Percentiles rank a stretch among this genome's conserved stretches.
phyloP scores from a whole-genome alignment of 2,113 vertebrate genomes.

The Corythornis vintsioides region DNA sequence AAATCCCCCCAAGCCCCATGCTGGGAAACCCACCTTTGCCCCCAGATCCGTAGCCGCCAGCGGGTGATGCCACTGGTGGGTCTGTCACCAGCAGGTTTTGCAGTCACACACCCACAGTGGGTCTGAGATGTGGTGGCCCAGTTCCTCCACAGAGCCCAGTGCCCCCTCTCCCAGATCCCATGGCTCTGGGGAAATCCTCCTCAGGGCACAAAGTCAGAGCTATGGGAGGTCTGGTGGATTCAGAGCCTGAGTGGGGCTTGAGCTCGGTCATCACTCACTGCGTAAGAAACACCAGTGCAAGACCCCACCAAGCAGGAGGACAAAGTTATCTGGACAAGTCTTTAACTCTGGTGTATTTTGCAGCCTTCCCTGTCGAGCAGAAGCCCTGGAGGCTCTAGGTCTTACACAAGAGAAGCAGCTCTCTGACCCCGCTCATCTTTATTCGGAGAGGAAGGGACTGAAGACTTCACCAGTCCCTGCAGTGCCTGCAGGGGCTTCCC shows the following conservation, averaged over 20 bases:
- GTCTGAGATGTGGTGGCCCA: rapidly evolving
- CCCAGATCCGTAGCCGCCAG: background rate
- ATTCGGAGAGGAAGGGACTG: rapidly evolving
- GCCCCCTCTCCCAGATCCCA: background rate
- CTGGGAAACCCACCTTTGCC: conserved; percentile 29
- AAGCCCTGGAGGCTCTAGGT: rapidly evolving
- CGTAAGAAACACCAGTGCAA: rapidly evolving
- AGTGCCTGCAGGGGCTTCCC: rapidly evolving
- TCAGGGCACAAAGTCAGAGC: background rate
- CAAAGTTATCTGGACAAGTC: rapidly evolving
- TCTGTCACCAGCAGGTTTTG: background rate
- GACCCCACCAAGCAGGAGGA: rapidly evolving
- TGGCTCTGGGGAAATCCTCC: rapidly evolving
- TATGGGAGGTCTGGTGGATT: rapidly evolving
- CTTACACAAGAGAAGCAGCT: rapidly evolving
- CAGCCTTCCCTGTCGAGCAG: background rate
- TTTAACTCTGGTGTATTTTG: rapidly evolving
- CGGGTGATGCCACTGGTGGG: too few relatives aligned
- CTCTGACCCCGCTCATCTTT: rapidly evolving
- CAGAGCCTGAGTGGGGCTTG: rapidly evolving
- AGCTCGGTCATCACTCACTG: background rate
- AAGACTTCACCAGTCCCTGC: rapidly evolving
- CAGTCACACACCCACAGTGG: rapidly evolving
- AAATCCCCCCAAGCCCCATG: too few relatives aligned
- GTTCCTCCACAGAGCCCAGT: background rate